Evolutionary conservation across 2,113 vertebrate species (phyloP).

Genomic region (Circaetus gallicus): DNA sequence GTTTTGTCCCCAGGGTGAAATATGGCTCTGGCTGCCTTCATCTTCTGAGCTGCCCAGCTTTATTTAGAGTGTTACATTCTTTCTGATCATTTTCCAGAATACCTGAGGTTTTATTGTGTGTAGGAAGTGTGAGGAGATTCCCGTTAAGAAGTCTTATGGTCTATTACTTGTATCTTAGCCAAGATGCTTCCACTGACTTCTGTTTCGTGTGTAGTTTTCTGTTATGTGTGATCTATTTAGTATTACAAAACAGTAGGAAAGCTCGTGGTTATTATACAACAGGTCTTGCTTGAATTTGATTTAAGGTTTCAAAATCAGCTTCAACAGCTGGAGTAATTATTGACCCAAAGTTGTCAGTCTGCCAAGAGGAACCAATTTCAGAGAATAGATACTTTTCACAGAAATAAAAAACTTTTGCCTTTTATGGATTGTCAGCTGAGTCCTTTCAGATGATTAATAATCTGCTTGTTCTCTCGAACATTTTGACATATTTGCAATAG

Average conservation of each 20-base stretch:
- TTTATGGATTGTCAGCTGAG: not conserved
- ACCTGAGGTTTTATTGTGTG: not conserved
- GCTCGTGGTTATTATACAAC: not conserved
- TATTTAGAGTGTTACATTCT: not conserved
- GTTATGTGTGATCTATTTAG: not conserved
- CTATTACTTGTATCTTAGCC: not conserved
- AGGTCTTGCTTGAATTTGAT: not conserved
- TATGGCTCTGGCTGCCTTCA: not conserved
- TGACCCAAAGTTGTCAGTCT: not conserved
- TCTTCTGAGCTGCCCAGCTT: conserved; percentile 24
- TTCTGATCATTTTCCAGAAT: conserved; percentile 4
- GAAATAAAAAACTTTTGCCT: not conserved
- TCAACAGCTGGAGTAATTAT: not conserved
- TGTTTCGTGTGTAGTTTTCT: not conserved
- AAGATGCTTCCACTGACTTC: not conserved
- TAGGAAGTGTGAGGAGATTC: not conserved
- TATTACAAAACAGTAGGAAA: not conserved
- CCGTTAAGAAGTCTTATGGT: not conserved
- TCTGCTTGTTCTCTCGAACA: not conserved
- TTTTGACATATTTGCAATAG: conserved; percentile 5
- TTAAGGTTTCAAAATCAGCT: conserved; percentile 18
- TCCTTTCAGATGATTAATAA: not conserved
- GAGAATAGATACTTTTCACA: not conserved
- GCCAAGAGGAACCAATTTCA: not conserved
- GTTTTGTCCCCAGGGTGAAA: conserved; percentile 13